phyloP scores from a whole-genome alignment of 1,140 invertebrate species.

The Bombus sibiricus region DNA sequence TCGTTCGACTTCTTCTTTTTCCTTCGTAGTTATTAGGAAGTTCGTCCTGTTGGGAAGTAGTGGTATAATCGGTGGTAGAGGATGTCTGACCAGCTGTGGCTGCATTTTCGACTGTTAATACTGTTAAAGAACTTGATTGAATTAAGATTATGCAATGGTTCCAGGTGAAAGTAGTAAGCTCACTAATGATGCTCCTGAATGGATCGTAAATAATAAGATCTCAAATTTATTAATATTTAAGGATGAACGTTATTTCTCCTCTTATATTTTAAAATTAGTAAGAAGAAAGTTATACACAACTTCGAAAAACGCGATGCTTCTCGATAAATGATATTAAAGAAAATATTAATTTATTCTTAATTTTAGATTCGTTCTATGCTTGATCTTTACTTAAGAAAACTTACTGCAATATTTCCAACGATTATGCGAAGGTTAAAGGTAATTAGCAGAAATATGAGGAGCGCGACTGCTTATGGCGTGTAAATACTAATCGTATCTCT shows the following conservation, averaged over 20 bases:
- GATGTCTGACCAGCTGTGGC: conserved; percentile 39
- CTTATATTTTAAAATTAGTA: too few species aligned
- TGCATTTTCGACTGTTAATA: conserved; percentile 20
- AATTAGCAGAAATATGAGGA: conserved; percentile 24
- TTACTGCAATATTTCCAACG: not conserved
- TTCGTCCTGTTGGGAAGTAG: conserved; percentile 30
- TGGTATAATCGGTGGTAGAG: conserved; percentile 21
- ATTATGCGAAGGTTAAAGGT: conserved; percentile 11
- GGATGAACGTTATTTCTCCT: not conserved
- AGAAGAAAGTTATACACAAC: too few species aligned
- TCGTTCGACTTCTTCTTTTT: conserved; percentile 19
- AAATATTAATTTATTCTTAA: not conserved
- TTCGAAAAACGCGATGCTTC: too few species aligned
- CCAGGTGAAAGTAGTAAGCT: not conserved
- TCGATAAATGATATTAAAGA: too few species aligned
- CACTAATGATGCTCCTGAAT: too few species aligned
- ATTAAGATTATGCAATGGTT: conserved; percentile 7
- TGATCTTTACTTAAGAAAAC: not conserved
- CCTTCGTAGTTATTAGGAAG: conserved; percentile 16
- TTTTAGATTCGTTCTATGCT: not conserved
- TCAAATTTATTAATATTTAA: not conserved
- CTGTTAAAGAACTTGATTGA: conserved; percentile 36
- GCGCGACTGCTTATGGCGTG: conserved; percentile 30
- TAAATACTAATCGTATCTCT: conserved; percentile 34
- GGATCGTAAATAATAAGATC: not conserved